Conservation (phyloP, 2,888 invertebrate species). For the Nezara viridula region DNA sequence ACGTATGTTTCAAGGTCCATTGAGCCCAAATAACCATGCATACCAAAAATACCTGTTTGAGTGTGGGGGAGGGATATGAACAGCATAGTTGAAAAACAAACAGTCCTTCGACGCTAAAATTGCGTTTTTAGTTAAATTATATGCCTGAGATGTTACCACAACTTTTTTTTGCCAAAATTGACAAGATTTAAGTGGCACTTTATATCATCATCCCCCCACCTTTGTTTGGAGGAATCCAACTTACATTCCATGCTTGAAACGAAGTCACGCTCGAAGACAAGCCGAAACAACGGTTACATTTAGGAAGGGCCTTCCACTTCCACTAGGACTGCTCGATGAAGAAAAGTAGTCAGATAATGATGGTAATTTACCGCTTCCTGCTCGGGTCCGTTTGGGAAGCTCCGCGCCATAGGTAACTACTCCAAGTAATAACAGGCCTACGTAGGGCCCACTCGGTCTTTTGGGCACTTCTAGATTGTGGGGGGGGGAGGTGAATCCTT, state of each 20-base stretch:
- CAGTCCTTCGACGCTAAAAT: too few relatives aligned
- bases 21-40: too few relatives aligned
- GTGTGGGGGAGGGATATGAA: too few relatives aligned
- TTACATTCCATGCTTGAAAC: background rate
- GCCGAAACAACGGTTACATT: conserved; percentile 31
- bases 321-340: conserved; percentile 15
- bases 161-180: too few relatives aligned
- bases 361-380: conserved; percentile 33
- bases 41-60: too few relatives aligned
- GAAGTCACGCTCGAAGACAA: conserved; percentile 30
- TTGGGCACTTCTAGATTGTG: conserved; percentile 19
- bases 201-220: background rate
- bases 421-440: conserved; percentile 18
- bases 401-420: conserved; percentile 3
- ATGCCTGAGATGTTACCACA: too few relatives aligned
- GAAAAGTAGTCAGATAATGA: conserved; percentile 41
- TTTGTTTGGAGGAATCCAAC: background rate
- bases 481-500: background rate
- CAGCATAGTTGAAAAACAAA: too few relatives aligned
- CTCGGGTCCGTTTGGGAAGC: background rate
- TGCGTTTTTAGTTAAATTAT: too few relatives aligned
- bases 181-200: too few relatives aligned
- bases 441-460: conserved; percentile 12
- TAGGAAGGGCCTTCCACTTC: background rate
- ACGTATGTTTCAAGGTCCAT: too few relatives aligned